Evolutionary conservation across 1,140 invertebrate species (phyloP).

Genomic region (Patella vulgata): DNA sequence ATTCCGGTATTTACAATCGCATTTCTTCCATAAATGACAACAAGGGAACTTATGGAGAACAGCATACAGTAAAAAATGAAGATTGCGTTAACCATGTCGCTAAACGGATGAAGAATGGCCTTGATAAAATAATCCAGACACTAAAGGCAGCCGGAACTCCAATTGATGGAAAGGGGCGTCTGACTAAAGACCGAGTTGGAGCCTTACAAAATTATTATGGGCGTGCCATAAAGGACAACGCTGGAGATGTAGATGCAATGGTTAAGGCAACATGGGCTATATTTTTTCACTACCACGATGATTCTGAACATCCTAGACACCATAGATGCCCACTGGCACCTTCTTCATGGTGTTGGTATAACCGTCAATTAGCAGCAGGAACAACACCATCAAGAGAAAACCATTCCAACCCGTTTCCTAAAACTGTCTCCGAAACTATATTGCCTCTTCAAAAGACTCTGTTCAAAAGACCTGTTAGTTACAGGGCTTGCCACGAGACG

Average conservation of each 20-base stretch:
- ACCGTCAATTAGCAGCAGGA: not conserved
- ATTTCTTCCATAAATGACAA: not conserved
- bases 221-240: constrained; percentile 17
- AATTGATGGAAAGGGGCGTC: constrained; percentile 7
- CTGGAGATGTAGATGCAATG: constrained; percentile 10
- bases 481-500: too few species aligned
- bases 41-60: not conserved
- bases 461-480: constrained; percentile 4
- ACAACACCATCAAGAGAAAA: not conserved
- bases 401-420: not conserved
- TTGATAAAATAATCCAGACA: constrained; percentile 5
- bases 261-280: constrained; percentile 5
- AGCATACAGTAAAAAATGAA: constrained; percentile 4
- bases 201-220: constrained; percentile 16
- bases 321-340: constrained; percentile 4
- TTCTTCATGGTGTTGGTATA: constrained; percentile 12
- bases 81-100: constrained; percentile 19
- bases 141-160: constrained; percentile 1
- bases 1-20: not conserved
- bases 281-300: constrained; percentile 9
- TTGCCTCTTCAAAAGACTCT: not conserved
- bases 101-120: constrained; percentile 18
- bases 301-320: constrained; percentile 12
- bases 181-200: constrained; percentile 11
- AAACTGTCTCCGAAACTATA: not conserved